Evolutionary conservation across 2,113 vertebrate species (phyloP).

Genomic region (Crotalus viridis): DNA sequence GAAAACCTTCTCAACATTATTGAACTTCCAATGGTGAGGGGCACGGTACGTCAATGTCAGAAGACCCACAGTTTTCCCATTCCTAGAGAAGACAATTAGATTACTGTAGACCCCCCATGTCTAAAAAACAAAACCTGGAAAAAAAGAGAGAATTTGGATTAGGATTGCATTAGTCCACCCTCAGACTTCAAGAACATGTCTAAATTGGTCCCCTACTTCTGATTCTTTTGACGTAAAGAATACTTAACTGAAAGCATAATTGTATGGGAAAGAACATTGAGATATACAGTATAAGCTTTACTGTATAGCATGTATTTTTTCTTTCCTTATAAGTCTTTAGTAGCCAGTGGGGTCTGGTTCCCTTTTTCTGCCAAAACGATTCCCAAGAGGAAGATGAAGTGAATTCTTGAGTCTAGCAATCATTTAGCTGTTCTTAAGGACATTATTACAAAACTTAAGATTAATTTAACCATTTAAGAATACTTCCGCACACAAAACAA

Average conservation of each 20-base stretch:
- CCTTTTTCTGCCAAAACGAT: neutral
- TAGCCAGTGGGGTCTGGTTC: neutral
- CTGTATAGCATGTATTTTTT: neutral
- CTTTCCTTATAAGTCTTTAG: neutral
- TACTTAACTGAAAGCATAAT: neutral
- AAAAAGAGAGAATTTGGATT: neutral
- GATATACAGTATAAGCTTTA: neutral
- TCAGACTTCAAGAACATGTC: neutral
- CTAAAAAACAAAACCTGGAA: neutral
- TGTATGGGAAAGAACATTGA: neutral
- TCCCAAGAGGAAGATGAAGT: neutral
- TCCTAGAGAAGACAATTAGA: neutral
- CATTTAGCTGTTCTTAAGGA: neutral
- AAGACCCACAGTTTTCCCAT: neutral
- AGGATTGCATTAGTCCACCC: neutral
- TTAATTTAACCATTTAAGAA: slow-evolving; percentile 1
- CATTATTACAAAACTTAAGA: neutral
- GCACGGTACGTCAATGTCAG: neutral
- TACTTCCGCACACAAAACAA: neutral
- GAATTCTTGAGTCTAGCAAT: neutral
- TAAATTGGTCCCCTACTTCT: neutral
- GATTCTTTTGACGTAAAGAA: neutral
- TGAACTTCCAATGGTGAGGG: neutral
- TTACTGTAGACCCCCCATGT: neutral
- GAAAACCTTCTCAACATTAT: neutral